Evolutionary conservation across 2,113 vertebrate genomes (phyloP).

Genomic region (Cyphomyrus plagiostoma): DNA sequence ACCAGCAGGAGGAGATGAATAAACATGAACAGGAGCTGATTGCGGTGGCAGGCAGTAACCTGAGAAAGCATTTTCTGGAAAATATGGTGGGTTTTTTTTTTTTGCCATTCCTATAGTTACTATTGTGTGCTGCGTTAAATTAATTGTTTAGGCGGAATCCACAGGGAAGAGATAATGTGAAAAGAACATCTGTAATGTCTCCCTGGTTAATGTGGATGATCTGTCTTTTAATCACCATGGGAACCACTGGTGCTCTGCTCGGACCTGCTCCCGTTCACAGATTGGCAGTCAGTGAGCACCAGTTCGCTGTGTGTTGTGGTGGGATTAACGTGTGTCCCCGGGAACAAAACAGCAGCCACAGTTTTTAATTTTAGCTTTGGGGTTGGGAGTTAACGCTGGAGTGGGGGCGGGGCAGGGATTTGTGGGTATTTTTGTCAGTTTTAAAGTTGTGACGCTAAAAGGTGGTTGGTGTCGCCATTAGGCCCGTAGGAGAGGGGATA

Average conservation of each 20-base stretch:
- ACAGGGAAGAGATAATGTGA: neutral
- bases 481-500: slow-evolving; percentile 28
- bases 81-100: neutral
- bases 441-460: slow-evolving; percentile 18
- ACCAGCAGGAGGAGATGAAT: neutral
- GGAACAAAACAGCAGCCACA: neutral
- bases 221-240: neutral
- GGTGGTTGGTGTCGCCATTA: neutral
- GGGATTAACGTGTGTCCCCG: neutral
- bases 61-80: neutral
- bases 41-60: neutral
- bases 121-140: neutral
- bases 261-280: neutral
- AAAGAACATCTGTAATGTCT: neutral
- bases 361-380: neutral
- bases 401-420: neutral
- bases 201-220: neutral
- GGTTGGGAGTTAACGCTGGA: neutral
- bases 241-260: neutral
- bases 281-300: neutral
- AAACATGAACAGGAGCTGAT: neutral
- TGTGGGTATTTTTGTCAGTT: slow-evolving; percentile 3
- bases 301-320: neutral
- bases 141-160: neutral
- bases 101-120: neutral